A percentile compares a stretch with the other conserved stretches of the same genome.
phyloP scores from a whole-genome alignment of 2,113 vertebrate genomes.

The Nestor notabilis region DNA sequence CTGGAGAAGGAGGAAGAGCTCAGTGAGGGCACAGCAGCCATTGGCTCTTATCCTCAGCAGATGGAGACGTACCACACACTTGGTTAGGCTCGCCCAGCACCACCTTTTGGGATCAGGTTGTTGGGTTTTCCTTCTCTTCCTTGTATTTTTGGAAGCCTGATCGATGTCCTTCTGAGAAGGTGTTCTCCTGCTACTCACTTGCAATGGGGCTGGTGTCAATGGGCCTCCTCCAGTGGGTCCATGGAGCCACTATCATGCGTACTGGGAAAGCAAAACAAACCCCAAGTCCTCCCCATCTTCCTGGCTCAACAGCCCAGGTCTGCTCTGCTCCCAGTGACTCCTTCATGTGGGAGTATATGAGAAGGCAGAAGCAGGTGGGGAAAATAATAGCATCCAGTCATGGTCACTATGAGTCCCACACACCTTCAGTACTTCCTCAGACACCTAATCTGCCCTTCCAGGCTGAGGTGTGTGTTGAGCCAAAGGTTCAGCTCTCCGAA shows the following conservation, averaged over 20 bases:
- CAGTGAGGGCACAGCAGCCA: fast-evolving
- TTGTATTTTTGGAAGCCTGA: neutral
- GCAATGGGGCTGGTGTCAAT: neutral
- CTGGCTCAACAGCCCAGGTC: neutral
- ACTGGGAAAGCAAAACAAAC: neutral
- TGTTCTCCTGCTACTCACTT: fast-evolving
- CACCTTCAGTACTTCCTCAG: slow-evolving; percentile 51
- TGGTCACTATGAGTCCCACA: slow-evolving; percentile 54
- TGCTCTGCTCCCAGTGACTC: neutral
- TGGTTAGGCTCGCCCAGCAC: neutral
- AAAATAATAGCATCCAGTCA: slow-evolving; percentile 31
- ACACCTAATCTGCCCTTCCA: slow-evolving; percentile 64
- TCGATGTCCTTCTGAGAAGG: neutral
- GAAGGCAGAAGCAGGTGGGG: slow-evolving; percentile 47
- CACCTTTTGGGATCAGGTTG: neutral
- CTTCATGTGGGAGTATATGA: neutral
- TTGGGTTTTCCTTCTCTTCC: neutral
- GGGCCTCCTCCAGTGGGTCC: neutral
- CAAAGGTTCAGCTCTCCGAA: slow-evolving; percentile 45
- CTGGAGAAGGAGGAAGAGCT: neutral
- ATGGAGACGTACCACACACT: slow-evolving; percentile 34
- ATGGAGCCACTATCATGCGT: fast-evolving
- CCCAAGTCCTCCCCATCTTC: neutral
- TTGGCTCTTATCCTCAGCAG: slow-evolving; percentile 39
- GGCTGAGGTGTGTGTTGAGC: slow-evolving; percentile 28